Evolutionary conservation across 1,140 invertebrate species (phyloP), one percentile per base, ranked within the genome.

Genomic region (Agrypnia vestita): DNA sequence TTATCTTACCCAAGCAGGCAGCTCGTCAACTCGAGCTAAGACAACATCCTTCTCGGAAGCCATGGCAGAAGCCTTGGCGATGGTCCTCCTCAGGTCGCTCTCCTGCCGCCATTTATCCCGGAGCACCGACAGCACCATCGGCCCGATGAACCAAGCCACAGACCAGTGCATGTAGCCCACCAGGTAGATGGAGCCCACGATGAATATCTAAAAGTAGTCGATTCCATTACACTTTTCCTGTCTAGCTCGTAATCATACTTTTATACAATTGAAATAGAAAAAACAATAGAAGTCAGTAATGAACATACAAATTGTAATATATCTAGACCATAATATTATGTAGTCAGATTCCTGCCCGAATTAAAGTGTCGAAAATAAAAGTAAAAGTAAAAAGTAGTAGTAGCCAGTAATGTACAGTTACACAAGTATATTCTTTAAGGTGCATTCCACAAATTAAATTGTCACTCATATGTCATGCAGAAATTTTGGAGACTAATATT

Each of bases 1-100:
- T 64, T 69, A 75, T 85, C 90, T 91, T 86, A 96, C 96, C 97
- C 97, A 98, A 15, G 96, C 95, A 7, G 97, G 97, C 82, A 98
- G 89, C 90, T 98, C 96, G 85, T 96, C 93, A 77, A 98, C 92
- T 85, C 94, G 90, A 3, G 94, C 96, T 59, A 96, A 89, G 75
- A 98, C 95, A 21, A 97, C 92, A 83, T 96, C 94, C 88, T 97
- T 96, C 88, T 98, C 97, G 80, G 94, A 94, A 15, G 92, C 90
- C 84, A 94, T 86, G 10, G 95, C 95, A 15, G 94, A 92, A 12
- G 94, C 92, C 88, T 97, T 95, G 25, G 96, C 94, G 76, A 96
- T 92, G 80, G 93, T 92, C 82, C 96, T 91, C 84, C 93, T 93
- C 64, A 94, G 91, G 84, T 96, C 92, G 82, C 92, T 94, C 67